These are phyloP conservation scores for Drosophila virilis DNA, from an alignment of 1,140 invertebrate genomes.

Conservation along the genomic window DNA sequence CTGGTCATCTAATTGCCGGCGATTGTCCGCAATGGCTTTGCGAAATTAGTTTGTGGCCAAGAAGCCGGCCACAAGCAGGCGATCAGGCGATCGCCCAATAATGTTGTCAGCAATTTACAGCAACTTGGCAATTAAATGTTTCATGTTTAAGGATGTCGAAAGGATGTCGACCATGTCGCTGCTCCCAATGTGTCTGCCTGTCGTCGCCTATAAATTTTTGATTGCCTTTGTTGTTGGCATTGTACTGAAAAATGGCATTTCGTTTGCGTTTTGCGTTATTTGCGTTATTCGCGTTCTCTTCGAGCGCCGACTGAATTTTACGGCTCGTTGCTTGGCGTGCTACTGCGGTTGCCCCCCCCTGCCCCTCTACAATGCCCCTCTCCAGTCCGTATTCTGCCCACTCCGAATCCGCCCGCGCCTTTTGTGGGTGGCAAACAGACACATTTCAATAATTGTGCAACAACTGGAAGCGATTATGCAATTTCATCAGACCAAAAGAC, in stretches of 20 bases:
- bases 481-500: conserved; percentile 78
- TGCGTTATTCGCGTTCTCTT: conserved; percentile 26
- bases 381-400: background rate
- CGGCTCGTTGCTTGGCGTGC: conserved; percentile 64
- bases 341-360: conserved; percentile 38
- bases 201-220: conserved; percentile 65
- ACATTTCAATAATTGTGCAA: conserved; percentile 83
- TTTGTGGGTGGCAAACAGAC: conserved; percentile 45
- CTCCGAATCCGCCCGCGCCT: conserved; percentile 16
- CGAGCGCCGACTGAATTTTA: conserved; percentile 72
- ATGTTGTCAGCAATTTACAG: conserved; percentile 42
- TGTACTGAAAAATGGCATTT: conserved; percentile 63
- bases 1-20: conserved; percentile 45
- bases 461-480: conserved; percentile 82
- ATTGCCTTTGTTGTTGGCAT: conserved; percentile 58
- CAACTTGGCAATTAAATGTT: conserved; percentile 64
- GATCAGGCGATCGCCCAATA: conserved; percentile 21
- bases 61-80: conserved; percentile 9
- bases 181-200: conserved; percentile 40
- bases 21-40: conserved; percentile 47
- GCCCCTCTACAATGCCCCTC: background rate
- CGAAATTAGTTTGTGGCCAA: conserved; percentile 53
- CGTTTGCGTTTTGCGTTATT: conserved; percentile 57
- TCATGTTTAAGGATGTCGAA: conserved; percentile 27
- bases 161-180: conserved; percentile 1